These are phyloP conservation scores for Branchinecta lindahli DNA, from an alignment of 1,140 invertebrate genomes.

Conservation along the genomic window DNA sequence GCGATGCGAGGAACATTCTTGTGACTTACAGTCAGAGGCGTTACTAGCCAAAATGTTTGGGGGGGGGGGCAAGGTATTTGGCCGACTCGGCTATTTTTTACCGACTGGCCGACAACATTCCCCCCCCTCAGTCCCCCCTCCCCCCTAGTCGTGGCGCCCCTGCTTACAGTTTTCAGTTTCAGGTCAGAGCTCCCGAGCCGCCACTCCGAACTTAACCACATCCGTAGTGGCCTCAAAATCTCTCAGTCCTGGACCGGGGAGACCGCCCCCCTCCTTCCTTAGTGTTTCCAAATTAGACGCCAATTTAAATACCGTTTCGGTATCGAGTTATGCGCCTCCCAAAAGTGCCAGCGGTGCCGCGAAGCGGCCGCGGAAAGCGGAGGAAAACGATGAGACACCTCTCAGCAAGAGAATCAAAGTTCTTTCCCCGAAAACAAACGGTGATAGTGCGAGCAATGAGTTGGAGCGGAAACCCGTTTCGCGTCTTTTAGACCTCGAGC, in stretches of 20 bases:
- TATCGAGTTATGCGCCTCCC: neutral
- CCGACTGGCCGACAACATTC: no score
- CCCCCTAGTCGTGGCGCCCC: no score
- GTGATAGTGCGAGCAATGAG: slow-evolving; percentile 14
- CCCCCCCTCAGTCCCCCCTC: no score
- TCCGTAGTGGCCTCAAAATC: slow-evolving; percentile 19
- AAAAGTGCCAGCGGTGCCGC: slow-evolving; percentile 23
- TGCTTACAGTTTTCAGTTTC: neutral
- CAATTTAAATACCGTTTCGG: neutral
- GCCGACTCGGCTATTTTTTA: no score
- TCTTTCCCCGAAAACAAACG: neutral
- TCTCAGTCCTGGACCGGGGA: slow-evolving; percentile 19
- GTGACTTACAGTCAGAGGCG: no score
- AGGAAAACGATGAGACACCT: slow-evolving; percentile 15
- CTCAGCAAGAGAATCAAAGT: neutral
- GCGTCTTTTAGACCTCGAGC: slow-evolving; percentile 14
- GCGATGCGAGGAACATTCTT: no score
- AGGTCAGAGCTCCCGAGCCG: slow-evolving; percentile 16
- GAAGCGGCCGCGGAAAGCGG: neutral
- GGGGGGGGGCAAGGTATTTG: no score
- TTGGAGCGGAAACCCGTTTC: neutral
- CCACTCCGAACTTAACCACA: slow-evolving; percentile 18
- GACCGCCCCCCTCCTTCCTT: slow-evolving; percentile 22
- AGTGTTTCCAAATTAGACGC: slow-evolving; percentile 22
- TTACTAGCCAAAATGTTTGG: no score